Evolutionary conservation across 2,797 vertebrate genomes (phyloP), one percentile per base, ranked within the genome.

Genomic region (Hephaestus fuliginosus): DNA sequence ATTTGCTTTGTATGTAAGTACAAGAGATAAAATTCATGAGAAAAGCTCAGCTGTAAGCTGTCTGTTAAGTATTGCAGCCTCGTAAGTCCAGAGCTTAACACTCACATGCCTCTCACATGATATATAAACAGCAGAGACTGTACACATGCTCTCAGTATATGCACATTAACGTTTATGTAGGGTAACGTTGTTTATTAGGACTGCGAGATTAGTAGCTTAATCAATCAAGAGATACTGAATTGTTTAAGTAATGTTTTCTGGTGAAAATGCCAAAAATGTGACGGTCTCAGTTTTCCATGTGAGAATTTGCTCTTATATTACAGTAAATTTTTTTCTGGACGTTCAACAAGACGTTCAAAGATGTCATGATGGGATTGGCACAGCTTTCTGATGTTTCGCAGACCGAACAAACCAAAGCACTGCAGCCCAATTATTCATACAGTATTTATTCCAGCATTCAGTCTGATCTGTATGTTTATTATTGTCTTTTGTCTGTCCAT

Each of bases 1-100:
- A 18, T 69, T 48, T 57, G n/a, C 22, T 44, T 74, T 60, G 52
- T 52, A 2, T 71, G 28, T 11, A 60, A 70, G 58, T 22, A 58
- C 10, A 67, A 57, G 44, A 56, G 51, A 72, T 58, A 20, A 33
- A 51, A 39, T 22, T 60, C 6, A 55, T 8, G 20, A 55, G 66
- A 53, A 53, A 60, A 14, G 5, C 11, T 30, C 6, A 33, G 46
- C 30, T 53, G 18, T 18, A 39, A 66, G 58, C 20, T 48, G 51
- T 9, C 9, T 46, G 39, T 71, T 75, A 12, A 13, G 55, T 57
- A 33, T 20, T 51, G n/a, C 12, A 15, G 55, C 33, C 17, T 3
- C 1, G 4, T 30, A 41, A 60, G 4, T 20, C 6, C 52, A 25
- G 8, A 11, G 3, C 41, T 30, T 22, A 39, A 10, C 14, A 20